Percentiles rank a stretch among this genome's conserved stretches.
Evolutionary conservation across 2,113 vertebrate genomes (phyloP).

Genomic region (Xyrauchen texanus): DNA sequence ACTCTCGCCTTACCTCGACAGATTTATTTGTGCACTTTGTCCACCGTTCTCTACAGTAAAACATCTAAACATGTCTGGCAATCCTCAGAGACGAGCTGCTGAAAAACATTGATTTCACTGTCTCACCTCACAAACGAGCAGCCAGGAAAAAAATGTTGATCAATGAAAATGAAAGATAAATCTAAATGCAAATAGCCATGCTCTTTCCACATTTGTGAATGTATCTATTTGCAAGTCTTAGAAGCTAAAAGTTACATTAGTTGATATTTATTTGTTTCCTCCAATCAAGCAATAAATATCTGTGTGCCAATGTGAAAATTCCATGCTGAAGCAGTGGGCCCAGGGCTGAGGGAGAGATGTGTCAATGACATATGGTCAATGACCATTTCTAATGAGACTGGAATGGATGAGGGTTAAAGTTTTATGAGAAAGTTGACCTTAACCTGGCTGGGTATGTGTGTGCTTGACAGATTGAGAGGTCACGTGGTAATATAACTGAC

Average conservation of each 20-base stretch:
- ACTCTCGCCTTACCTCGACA: conserved; percentile 16
- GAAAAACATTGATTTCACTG: conserved; percentile 15
- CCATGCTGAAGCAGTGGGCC: neutral
- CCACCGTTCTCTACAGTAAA: conserved; percentile 41
- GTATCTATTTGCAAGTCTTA: conserved; percentile 60
- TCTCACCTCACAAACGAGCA: conserved; percentile 12
- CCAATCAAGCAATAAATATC: neutral
- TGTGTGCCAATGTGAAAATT: neutral
- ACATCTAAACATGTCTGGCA: conserved; percentile 29
- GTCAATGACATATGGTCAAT: neutral
- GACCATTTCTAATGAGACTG: neutral
- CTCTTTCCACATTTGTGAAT: conserved; percentile 55
- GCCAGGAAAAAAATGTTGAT: conserved; percentile 59
- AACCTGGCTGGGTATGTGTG: neutral
- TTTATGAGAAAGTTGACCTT: neutral
- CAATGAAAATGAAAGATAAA: conserved; percentile 72
- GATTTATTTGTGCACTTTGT: conserved; percentile 35
- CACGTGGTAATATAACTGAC: conserved; percentile 29
- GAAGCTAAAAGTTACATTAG: neutral
- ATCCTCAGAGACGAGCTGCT: conserved; percentile 24
- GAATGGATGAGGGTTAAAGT: conserved; percentile 16
- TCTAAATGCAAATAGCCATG: conserved; percentile 70
- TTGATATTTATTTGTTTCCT: conserved; percentile 37
- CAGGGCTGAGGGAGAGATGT: neutral
- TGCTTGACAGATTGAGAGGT: neutral